Evolutionary conservation across 2,888 invertebrate species (phyloP), one percentile per base, ranked within the genome.

Genomic region (Dasysyrphus tricinctus): DNA sequence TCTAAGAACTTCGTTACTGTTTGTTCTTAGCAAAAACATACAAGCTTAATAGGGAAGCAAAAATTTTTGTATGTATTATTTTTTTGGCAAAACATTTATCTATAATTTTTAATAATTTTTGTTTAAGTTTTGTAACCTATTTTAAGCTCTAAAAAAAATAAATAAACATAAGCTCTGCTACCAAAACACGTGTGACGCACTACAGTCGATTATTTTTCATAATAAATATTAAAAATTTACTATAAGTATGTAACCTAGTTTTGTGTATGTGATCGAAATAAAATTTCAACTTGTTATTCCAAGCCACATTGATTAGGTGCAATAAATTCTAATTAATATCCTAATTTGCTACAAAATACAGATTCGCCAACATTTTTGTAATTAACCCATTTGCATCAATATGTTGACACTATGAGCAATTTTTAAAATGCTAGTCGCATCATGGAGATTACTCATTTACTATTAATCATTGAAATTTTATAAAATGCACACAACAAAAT

Each of bases 321-420:
- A 54, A 39, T 69, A 72, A 79, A 85, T 73, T 69, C 39, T 67
- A 73, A 85, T 85, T 72, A 51, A 80, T 59, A 51, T 63, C 49
- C 56, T 37, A 80, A 80, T 73, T 80, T 69, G 54, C 63, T 51
- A 49, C 14, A 49, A 42, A 73, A 61, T 54, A 61, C 39, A 51
- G 29, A 24, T 47, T 56, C n/a, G 77, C 42, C 54, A 70, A 83
- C 61, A 74, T 65, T 14, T 75, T 34, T 72, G 65, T 72, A 75
- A 86, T 81, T 85, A 85, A 85, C 85, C 85, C 49, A 85, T 85
- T 82, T 79, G 67, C 78, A 79, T 78, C 70, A 76, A 78, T 78
- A 34, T 12, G 39, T 47, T 34, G 65, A 65, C 65, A 57, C 82
- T 78, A 70, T 75, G 9, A 47, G n/a, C 24, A 74, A 78, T 65